Evolutionary conservation across 1,140 invertebrate genomes (phyloP).

Genomic region (Drosophila novamexicana): DNA sequence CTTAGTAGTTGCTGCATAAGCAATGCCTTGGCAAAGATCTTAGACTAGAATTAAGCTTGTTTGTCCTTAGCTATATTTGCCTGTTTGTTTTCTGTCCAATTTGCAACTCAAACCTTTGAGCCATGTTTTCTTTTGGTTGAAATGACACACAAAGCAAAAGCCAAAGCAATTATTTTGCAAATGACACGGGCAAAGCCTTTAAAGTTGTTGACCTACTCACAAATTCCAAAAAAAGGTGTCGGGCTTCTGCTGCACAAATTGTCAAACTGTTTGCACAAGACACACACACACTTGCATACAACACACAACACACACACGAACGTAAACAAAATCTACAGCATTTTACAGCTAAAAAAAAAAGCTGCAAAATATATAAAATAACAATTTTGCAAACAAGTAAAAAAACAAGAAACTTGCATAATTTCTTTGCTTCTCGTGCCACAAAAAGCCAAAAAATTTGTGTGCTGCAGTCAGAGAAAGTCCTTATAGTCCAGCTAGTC

Average conservation of each 20-base stretch:
- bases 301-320: slow-evolving; percentile 5
- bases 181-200: slow-evolving; percentile 45
- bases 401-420: slow-evolving; percentile 65
- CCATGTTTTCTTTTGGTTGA: slow-evolving; percentile 8
- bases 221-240: slow-evolving; percentile 26
- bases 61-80: background rate
- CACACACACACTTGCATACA: slow-evolving; percentile 4
- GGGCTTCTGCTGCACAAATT: slow-evolving; percentile 37
- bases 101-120: slow-evolving; percentile 31
- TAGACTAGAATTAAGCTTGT: background rate
- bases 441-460: slow-evolving; percentile 61
- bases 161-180: slow-evolving; percentile 51
- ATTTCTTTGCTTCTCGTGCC: slow-evolving; percentile 62
- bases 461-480: slow-evolving; percentile 52
- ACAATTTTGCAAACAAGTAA: slow-evolving; percentile 47
- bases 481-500: slow-evolving; percentile 16
- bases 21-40: background rate
- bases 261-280: slow-evolving; percentile 41
- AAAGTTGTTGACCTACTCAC: slow-evolving; percentile 41
- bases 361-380: slow-evolving; percentile 52
- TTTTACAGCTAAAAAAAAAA: background rate
- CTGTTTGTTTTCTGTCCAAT: slow-evolving; percentile 26
- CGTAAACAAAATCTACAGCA: slow-evolving; percentile 8
- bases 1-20: background rate
- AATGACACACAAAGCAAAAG: slow-evolving; percentile 37